Percentiles rank a stretch among this genome's conserved stretches.
Evolutionary conservation across 1,140 invertebrate genomes (phyloP).

Genomic region (Acromyrmex heyeri): DNA sequence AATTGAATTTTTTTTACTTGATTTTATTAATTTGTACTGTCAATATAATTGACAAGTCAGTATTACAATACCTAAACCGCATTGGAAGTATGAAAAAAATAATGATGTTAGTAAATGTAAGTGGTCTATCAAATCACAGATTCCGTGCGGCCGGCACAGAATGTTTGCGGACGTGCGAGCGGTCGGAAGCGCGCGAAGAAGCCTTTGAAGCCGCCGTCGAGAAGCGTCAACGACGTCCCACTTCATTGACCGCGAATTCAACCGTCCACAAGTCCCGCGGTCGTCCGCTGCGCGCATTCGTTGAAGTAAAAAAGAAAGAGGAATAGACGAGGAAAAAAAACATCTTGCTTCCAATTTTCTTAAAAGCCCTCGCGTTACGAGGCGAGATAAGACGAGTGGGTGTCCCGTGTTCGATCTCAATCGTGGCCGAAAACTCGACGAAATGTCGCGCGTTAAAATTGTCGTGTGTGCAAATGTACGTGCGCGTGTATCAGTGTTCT

Average conservation of each 20-base stretch:
- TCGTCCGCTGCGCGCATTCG: constrained; percentile 9
- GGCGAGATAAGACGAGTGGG: neutral
- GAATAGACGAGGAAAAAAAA: neutral
- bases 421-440: constrained; percentile 20
- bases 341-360: constrained; percentile 74
- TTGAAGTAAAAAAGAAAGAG: constrained; percentile 44
- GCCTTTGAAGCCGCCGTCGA: constrained; percentile 47
- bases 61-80: neutral
- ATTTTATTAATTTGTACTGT: neutral
- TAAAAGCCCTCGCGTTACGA: constrained; percentile 68
- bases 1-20: too few species aligned
- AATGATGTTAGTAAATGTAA: constrained; percentile 12
- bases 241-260: constrained; percentile 72
- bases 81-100: neutral
- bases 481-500: neutral
- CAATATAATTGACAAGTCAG: neutral
- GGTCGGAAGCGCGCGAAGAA: constrained; percentile 7
- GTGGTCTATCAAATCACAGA: constrained; percentile 25
- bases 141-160: neutral
- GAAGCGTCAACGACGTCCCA: constrained; percentile 68
- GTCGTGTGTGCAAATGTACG: neutral
- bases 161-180: constrained; percentile 15
- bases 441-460: constrained; percentile 1
- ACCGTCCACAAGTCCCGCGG: constrained; percentile 54
- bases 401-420: neutral